Evolutionary conservation across 1,140 invertebrate genomes (phyloP).

Genomic region (Propsilocerus akamusi): DNA sequence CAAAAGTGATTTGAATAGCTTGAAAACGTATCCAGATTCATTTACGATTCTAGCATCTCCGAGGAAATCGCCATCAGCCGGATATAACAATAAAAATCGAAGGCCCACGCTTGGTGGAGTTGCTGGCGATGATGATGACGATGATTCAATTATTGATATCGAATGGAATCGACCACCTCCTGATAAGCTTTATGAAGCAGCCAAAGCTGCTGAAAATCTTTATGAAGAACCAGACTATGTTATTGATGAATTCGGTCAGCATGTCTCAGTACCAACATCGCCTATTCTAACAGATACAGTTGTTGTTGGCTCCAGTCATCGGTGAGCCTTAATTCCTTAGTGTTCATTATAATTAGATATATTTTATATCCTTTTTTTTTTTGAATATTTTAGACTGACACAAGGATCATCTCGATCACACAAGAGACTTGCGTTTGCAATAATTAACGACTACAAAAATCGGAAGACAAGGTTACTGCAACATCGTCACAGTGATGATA

Average conservation of each 20-base stretch:
- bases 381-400: neutral
- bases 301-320: neutral
- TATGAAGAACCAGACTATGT: neutral
- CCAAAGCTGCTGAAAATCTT: neutral
- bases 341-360: neutral
- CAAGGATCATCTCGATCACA: neutral
- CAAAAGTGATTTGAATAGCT: neutral
- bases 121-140: neutral
- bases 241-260: neutral
- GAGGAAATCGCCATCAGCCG: neutral
- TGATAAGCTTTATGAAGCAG: neutral
- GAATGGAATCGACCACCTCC: neutral
- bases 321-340: neutral
- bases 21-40: neutral
- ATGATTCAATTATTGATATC: neutral
- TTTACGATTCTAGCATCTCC: neutral
- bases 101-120: neutral
- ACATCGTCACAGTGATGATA: neutral
- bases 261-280: neutral
- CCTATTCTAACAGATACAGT: neutral
- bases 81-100: neutral
- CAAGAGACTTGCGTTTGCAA: neutral
- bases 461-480: neutral
- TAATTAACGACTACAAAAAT: neutral
- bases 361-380: neutral